Evolutionary conservation across 2,797 vertebrate species (phyloP).

Genomic region (Myoxocephalus aenaeus): DNA sequence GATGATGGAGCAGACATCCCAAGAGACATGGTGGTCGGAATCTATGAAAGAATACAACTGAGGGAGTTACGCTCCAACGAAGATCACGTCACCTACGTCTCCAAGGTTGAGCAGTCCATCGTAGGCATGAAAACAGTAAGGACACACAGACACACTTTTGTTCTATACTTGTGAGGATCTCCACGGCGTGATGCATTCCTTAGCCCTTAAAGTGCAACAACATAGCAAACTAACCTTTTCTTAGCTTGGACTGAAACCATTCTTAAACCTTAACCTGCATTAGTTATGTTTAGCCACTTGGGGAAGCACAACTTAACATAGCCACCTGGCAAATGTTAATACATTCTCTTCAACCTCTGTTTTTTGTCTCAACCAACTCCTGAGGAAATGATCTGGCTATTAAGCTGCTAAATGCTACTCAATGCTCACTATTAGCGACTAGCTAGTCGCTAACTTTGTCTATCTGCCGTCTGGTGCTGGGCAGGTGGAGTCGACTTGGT

Average conservation of each 20-base stretch:
- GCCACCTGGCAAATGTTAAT: neutral
- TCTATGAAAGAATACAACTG: constrained; percentile 97
- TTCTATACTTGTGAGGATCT: neutral
- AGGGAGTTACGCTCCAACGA: constrained; percentile 97
- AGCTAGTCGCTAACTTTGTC: neutral
- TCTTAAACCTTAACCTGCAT: neutral
- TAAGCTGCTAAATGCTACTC: neutral
- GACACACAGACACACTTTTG: neutral
- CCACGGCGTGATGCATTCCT: neutral
- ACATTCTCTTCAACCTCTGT: neutral
- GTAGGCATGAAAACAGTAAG: constrained; percentile 96
- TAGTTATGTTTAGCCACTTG: constrained; percentile 1
- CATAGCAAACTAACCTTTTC: neutral
- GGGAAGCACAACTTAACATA: neutral
- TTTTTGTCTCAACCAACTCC: neutral
- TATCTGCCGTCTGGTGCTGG: neutral
- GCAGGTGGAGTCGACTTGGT: neutral
- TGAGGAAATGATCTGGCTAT: neutral
- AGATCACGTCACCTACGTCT: constrained; percentile 98
- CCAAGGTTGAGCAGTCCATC: constrained; percentile 97
- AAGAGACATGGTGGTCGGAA: constrained; percentile 96
- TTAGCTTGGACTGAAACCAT: neutral
- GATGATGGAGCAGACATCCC: constrained; percentile 98
- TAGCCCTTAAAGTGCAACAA: neutral
- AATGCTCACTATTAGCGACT: neutral